Base-by-base conservation (phyloP, 1,140 invertebrate species). In the Drosophila setifemur region DNA sequence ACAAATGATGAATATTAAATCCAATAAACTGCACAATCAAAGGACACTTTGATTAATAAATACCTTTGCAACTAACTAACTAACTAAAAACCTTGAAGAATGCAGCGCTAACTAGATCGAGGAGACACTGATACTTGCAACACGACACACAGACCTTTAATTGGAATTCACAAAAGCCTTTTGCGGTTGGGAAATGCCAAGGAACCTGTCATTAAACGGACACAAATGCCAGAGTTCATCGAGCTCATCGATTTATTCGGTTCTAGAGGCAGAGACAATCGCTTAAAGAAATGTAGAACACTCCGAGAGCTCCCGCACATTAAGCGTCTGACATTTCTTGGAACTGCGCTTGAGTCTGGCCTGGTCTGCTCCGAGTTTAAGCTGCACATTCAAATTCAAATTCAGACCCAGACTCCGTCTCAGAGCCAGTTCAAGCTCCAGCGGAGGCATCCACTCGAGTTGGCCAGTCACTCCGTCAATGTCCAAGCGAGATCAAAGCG, bases 381-480 rank as follows among this genome's bases (percentile, higher is more conserved):
- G n/a, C n/a, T n/a, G n/a, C n/a, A n/a, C n/a, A n/a, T n/a, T n/a
- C n/a, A n/a, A n/a, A n/a, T n/a, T n/a, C n/a, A n/a, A n/a, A n/a
- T n/a, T n/a, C n/a, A n/a, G n/a, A n/a, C n/a, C n/a, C n/a, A n/a
- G n/a, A n/a, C n/a, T n/a, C n/a, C n/a, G n/a, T n/a, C n/a, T 21
- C 11, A 12, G 21, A 35, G 23, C 40, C 9, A 23, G 48, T 19
- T 16, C 1, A 4, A 6, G 31, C 26, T 18, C 1, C 12, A 11
- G 31, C 35, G n/a, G 11, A 45, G 43, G 25, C 45, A 33, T 33
- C 49, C 49, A 52, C 49, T 52, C 49, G 14, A 12, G 18, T 25
- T 12, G 23, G 16, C 53, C 53, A 55, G 53, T 48, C 54, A 58
- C 48, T 58, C 54, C n/a, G 47, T 58, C 54, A 58, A 58, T 55